A percentile compares a stretch with the other conserved stretches of the same genome.
These are phyloP conservation scores for Chascanopsetta lugubris DNA, from an alignment of 2,113 vertebrate species.

Conservation along the genomic window DNA sequence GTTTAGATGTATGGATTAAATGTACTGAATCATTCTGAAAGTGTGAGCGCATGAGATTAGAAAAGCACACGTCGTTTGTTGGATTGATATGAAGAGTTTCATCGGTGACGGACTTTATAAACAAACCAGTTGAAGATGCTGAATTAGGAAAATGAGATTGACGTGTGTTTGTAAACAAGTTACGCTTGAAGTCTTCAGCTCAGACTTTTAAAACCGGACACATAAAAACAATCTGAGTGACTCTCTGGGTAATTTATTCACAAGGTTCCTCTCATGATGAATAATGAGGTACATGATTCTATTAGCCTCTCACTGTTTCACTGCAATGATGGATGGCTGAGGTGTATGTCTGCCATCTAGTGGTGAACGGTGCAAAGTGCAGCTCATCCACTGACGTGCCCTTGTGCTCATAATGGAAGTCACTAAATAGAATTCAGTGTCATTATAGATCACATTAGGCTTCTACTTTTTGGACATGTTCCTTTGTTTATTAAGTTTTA, in stretches of 20 bases:
- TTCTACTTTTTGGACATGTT: too few species aligned
- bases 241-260: not conserved
- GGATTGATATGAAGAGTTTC: not conserved
- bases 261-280: not conserved
- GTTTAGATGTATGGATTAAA: slow-evolving; percentile 10
- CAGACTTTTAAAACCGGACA: too few species aligned
- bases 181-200: too few species aligned
- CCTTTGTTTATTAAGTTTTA: too few species aligned
- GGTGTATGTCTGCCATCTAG: slow-evolving; percentile 54
- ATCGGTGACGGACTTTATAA: too few species aligned
- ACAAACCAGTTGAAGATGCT: not conserved
- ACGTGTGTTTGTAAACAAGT: too few species aligned
- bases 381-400: not conserved
- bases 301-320: not conserved
- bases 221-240: not conserved
- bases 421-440: too few species aligned
- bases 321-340: not conserved
- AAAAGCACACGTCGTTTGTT: not conserved
- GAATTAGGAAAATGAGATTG: not conserved
- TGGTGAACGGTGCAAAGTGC: slow-evolving; percentile 46
- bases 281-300: not conserved
- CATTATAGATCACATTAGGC: too few species aligned
- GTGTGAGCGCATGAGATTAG: not conserved
- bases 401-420: too few species aligned
- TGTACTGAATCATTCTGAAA: slow-evolving; percentile 16